Evolutionary conservation across 2,113 vertebrate species (phyloP).

Genomic region (Onychorhynchus coronatus): DNA sequence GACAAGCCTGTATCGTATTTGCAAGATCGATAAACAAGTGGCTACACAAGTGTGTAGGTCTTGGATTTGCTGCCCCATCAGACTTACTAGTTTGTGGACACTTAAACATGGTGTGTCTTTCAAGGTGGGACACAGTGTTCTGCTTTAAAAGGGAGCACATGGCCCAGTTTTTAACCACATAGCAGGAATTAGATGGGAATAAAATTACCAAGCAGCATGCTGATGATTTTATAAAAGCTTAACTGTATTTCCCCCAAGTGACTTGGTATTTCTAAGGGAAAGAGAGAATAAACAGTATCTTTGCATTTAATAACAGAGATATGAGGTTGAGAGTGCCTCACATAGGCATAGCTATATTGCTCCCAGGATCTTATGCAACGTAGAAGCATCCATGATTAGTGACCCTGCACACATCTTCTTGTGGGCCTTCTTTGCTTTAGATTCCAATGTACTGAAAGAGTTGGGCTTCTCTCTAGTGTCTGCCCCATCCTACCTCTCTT

Average conservation of each 20-base stretch:
- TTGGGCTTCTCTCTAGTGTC: neutral
- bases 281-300: neutral
- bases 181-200: neutral
- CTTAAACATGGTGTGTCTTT: neutral
- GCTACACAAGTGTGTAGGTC: neutral
- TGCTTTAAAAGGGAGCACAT: neutral
- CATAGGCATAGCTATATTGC: neutral
- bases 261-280: neutral
- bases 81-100: neutral
- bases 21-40: neutral
- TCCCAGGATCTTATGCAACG: neutral
- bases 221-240: neutral
- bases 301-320: neutral
- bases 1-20: neutral
- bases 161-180: neutral
- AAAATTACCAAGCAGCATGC: neutral
- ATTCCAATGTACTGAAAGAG: neutral
- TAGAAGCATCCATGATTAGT: neutral
- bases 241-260: neutral
- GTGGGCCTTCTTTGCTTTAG: neutral
- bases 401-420: neutral
- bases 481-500: neutral
- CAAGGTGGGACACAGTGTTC: neutral
- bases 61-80: neutral
- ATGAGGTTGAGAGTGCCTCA: fast-evolving